Base-by-base conservation (phyloP, 64 coral and sea anemone genomes). In the Stylophora pistillata region DNA sequence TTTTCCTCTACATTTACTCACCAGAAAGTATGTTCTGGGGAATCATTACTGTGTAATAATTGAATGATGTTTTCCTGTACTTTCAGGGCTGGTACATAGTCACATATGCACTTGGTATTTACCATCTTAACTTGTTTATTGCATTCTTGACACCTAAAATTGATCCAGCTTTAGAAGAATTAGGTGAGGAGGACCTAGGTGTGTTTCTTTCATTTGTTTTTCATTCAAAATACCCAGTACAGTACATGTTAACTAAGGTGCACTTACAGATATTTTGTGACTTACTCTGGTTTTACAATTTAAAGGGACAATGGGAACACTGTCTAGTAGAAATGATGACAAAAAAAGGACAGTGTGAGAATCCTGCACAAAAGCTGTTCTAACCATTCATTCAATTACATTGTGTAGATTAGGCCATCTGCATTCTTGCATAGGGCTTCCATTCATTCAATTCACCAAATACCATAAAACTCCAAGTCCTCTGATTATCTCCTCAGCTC, bases 1-100 rank as follows among this genome's bases (percentile, higher is more conserved):
- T 47, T 0, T 47, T 3, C 37, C 37, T 47, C 7, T 3, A 47
- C 3, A 0, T 47, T 47, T 47, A 7, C 37, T 47, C 7, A 47
- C 37, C 37, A 47, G 37, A 4, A 47, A 47, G 37, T 47, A 47
- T 4, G 3, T 47, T 47, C 7, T 4, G 37, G 37, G 37, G 37
- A 3, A 47, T 47, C 37, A 47, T 47, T 4, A 7, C 7, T 47
- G 37, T 4, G 7, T 47, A 7, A 7, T 47, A 47, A 34, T 10
- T 47, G 25, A 73, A 30, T 53, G 56, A 30, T 56, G 30, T 20
- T 30, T 72, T 27, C 37, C 64, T 98, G 56, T 78, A 20, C 74
- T 74, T 88, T 30, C 91, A 99, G 97, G 97, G 97, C n/a, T 99
- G 97, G 97, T 99, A 99, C 60, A 99, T 99, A 87, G 89, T 99